Base-by-base conservation (phyloP, 2,888 invertebrate species). In the Unio delphinus region DNA sequence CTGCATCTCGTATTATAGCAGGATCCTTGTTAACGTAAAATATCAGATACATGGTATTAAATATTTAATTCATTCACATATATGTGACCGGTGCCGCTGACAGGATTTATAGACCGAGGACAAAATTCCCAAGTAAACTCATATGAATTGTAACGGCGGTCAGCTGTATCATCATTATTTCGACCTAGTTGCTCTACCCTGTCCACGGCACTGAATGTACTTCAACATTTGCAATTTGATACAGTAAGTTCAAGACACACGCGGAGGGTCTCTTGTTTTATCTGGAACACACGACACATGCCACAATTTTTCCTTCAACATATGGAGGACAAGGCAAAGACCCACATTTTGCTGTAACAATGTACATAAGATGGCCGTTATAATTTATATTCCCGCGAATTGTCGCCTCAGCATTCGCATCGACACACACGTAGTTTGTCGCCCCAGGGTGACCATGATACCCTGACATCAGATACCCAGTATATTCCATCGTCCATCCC, bases 271-370 rank as follows among this genome's bases (percentile, higher is more conserved):
- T 18, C 28, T 15, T 18, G 4, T 18, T 23, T 7, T 28, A 28
- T 34, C 55, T 69, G 7, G 78, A 71, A 62, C 82, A 82, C 4
- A 82, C 79, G 56, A 72, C 78, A 69, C 82, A 82, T 57, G 79
- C 75, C 18, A 82, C 56, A 60, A 74, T 73, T 59, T 68, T 65
- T 20, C 77, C 80, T 11, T 70, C 56, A 0, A 71, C 69, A 64
- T 80, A 82, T 2, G 69, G 73, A 1, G 79, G 78, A 66, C 82
- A 82, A 17, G 77, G 76, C n/a, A 82, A 68, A 15, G 80, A 73
- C 4, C 82, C 82, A 70, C 82, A 82, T 45, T 59, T 56, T 15
- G 67, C 75, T 34, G 75, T 73, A 11, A 78, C 78, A 7, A 58
- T 20, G 69, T 79, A 76, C 17, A 81, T 58, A n/a, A 79, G 60